phyloP scores from a whole-genome alignment of 2,888 invertebrate genomes.

The Parasteatoda lunata region DNA sequence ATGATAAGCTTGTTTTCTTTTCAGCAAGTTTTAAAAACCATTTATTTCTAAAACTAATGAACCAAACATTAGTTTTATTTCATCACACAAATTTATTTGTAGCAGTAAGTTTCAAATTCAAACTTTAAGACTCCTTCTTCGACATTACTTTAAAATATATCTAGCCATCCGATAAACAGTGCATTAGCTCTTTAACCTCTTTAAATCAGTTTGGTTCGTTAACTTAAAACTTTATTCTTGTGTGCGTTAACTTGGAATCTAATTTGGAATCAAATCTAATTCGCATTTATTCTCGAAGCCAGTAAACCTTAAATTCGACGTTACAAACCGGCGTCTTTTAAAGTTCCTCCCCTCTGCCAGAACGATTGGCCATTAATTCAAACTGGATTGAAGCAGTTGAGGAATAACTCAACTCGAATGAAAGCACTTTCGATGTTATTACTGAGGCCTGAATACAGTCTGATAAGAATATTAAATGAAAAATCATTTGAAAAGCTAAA shows the following conservation, averaged over 20 bases:
- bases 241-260: conserved; percentile 16
- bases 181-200: conserved; percentile 26
- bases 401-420: conserved; percentile 38
- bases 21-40: no score
- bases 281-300: conserved; percentile 45
- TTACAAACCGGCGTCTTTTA: conserved; percentile 51
- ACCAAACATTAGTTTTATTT: no score
- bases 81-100: no score
- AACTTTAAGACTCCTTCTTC: conserved; percentile 1
- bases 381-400: conserved; percentile 14
- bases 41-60: no score
- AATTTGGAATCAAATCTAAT: conserved; percentile 56
- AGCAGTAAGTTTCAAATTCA: neutral
- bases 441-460: conserved; percentile 37
- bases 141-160: conserved; percentile 17
- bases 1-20: no score
- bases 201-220: conserved; percentile 47
- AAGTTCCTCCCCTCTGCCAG: conserved; percentile 31
- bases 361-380: conserved; percentile 57
- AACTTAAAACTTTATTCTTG: conserved; percentile 44
- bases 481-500: conserved; percentile 35
- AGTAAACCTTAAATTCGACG: conserved; percentile 45
- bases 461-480: conserved; percentile 58
- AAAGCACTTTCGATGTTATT: conserved; percentile 36
- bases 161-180: conserved; percentile 16